A percentile compares a stretch with the other conserved stretches of the same genome.
phyloP scores from a whole-genome alignment of 2,888 invertebrate genomes.

The Boloria euphrosyne region DNA sequence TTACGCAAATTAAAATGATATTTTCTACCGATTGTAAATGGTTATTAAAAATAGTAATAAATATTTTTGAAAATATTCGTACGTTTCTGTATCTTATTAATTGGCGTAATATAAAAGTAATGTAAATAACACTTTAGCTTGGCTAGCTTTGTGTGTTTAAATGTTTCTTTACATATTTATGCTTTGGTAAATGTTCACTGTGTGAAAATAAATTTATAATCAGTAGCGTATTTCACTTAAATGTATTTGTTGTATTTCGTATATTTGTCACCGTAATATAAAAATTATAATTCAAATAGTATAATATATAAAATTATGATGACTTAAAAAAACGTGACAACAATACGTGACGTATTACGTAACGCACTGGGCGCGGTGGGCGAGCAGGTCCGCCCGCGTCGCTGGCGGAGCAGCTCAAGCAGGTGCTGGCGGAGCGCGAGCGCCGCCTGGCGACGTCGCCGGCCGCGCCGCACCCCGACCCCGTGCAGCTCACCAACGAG shows the following conservation, averaged over 20 bases:
- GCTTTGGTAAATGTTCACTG: constrained; percentile 11
- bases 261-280: not conserved
- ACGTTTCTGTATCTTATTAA: not conserved
- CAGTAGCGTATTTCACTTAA: not conserved
- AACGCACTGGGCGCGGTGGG: constrained; percentile 27
- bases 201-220: constrained; percentile 7
- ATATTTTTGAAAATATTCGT: not conserved
- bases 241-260: not conserved
- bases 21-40: not conserved
- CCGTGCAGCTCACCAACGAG: constrained; percentile 89
- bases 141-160: constrained; percentile 23
- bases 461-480: constrained; percentile 86
- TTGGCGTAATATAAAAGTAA: not conserved
- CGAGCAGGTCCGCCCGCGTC: constrained; percentile 87
- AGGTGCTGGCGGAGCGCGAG: constrained; percentile 92
- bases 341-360: not conserved
- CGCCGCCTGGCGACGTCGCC: constrained; percentile 85
- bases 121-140: constrained; percentile 9
- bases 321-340: no score
- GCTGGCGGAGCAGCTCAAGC: constrained; percentile 92
- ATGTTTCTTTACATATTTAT: constrained; percentile 6
- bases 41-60: no score
- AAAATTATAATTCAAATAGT: no score
- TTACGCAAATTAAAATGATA: not conserved
- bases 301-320: no score